Evolutionary conservation across 2,113 vertebrate genomes (phyloP).

Genomic region (Erythrocercus mccallii): DNA sequence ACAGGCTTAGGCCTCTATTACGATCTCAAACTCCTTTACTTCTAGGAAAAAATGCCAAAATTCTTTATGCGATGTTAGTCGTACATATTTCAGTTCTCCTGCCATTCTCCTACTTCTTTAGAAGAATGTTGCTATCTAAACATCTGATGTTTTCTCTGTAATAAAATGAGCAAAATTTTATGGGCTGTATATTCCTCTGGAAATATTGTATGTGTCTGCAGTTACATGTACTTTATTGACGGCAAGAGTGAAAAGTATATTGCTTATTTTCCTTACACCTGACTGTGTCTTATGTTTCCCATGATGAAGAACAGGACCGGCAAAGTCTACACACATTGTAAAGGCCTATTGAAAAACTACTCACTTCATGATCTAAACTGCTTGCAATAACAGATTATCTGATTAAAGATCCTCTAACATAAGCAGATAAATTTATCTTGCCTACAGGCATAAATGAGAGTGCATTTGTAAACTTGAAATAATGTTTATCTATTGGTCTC

Average conservation of each 20-base stretch:
- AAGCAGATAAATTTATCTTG: slow-evolving; percentile 34
- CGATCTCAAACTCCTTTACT: neutral
- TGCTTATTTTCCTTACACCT: slow-evolving; percentile 1
- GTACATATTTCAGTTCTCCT: neutral
- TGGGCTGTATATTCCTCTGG: neutral
- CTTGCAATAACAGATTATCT: slow-evolving; percentile 42
- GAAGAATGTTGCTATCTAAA: slow-evolving; percentile 23
- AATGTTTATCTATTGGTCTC: slow-evolving; percentile 9
- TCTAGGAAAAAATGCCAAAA: neutral
- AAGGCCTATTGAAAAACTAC: slow-evolving; percentile 47
- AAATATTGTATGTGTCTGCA: slow-evolving; percentile 3
- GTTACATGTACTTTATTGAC: neutral
- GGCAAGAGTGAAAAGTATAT: neutral
- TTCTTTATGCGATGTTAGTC: neutral
- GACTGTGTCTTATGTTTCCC: neutral
- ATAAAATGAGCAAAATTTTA: slow-evolving; percentile 25
- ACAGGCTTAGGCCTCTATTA: neutral
- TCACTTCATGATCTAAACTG: slow-evolving; percentile 37
- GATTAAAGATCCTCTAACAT: slow-evolving; percentile 37
- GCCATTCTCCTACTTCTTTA: neutral
- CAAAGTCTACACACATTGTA: neutral
- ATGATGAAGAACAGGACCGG: slow-evolving; percentile 33
- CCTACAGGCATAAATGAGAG: slow-evolving; percentile 17
- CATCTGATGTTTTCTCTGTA: slow-evolving; percentile 39
- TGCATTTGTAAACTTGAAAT: slow-evolving; percentile 19